Conservation (phyloP, 2,888 invertebrate species). For the Stictocephala bisonia region DNA sequence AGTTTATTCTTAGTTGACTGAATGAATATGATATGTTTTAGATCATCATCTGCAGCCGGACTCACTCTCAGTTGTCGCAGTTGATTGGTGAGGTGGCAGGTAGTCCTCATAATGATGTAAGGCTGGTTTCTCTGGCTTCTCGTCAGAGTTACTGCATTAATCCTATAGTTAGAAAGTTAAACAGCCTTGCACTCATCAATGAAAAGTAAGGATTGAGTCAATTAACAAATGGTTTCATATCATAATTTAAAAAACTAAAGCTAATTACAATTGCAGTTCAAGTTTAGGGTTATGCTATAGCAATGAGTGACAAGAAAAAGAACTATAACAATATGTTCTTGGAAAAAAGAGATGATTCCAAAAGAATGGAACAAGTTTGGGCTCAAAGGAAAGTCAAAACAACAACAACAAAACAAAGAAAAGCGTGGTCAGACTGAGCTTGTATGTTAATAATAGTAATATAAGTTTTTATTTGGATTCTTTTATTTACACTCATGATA, state of each 20-base stretch:
- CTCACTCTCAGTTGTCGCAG: slow-evolving; percentile 96
- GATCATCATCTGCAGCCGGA: slow-evolving; percentile 95
- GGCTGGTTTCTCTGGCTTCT: slow-evolving; percentile 88
- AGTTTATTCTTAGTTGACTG: no score
- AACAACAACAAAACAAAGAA: no score
- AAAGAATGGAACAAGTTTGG: no score
- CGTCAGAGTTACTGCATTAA: slow-evolving; percentile 94
- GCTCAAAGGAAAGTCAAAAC: no score
- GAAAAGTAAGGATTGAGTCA: slow-evolving; percentile 79
- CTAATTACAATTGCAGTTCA: no score
- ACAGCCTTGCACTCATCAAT: slow-evolving; percentile 84
- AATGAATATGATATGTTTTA: no score
- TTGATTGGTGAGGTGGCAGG: slow-evolving; percentile 92
- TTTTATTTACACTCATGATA: no score
- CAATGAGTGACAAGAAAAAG: background rate
- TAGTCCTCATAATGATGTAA: slow-evolving; percentile 78
- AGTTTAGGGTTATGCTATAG: no score
- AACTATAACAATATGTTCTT: background rate
- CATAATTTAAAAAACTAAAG: background rate
- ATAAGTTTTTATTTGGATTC: no score
- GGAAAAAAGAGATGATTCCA: no score
- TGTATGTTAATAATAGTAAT: no score
- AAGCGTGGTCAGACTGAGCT: no score
- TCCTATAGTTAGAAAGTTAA: slow-evolving; percentile 77
- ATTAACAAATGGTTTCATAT: background rate